phyloP scores from a whole-genome alignment of 2,113 vertebrate species.

The Synchiropus splendidus region DNA sequence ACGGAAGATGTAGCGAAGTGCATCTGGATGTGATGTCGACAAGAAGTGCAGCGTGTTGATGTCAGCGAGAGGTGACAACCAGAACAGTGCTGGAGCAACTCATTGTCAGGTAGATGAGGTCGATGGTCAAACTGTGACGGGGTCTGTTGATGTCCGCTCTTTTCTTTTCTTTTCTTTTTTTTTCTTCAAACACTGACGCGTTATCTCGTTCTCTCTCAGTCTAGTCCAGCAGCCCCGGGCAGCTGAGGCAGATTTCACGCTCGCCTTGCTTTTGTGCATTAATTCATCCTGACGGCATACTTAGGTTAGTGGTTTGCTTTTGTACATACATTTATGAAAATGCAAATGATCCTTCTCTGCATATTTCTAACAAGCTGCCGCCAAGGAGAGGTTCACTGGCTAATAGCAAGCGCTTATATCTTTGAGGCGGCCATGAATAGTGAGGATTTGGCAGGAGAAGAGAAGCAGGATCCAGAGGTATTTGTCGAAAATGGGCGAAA shows the following conservation, averaged over 20 bases:
- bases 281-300: slow-evolving; percentile 52
- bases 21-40: no score
- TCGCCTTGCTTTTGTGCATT: slow-evolving; percentile 38
- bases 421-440: slow-evolving; percentile 6
- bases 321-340: slow-evolving; percentile 29
- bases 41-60: no score
- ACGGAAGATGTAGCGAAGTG: no score
- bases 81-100: slow-evolving; percentile 18
- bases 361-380: slow-evolving; percentile 27
- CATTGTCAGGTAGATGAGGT: slow-evolving; percentile 27
- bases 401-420: slow-evolving; percentile 19
- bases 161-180: slow-evolving; percentile 1
- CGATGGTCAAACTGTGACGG: slow-evolving; percentile 25
- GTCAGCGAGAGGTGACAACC: slow-evolving; percentile 30
- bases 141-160: slow-evolving; percentile 21
- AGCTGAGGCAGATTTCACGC: slow-evolving; percentile 53
- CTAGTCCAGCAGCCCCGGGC: slow-evolving; percentile 40
- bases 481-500: slow-evolving; percentile 33
- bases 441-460: slow-evolving; percentile 28
- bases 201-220: slow-evolving; percentile 12
- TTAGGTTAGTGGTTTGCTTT: slow-evolving; percentile 38
- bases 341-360: slow-evolving; percentile 17
- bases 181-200: slow-evolving; percentile 14
- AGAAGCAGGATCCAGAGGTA: slow-evolving; percentile 15
- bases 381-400: slow-evolving; percentile 15